Evolutionary conservation across 1,140 invertebrate genomes (phyloP).

Genomic region (Listronotus oregonensis): DNA sequence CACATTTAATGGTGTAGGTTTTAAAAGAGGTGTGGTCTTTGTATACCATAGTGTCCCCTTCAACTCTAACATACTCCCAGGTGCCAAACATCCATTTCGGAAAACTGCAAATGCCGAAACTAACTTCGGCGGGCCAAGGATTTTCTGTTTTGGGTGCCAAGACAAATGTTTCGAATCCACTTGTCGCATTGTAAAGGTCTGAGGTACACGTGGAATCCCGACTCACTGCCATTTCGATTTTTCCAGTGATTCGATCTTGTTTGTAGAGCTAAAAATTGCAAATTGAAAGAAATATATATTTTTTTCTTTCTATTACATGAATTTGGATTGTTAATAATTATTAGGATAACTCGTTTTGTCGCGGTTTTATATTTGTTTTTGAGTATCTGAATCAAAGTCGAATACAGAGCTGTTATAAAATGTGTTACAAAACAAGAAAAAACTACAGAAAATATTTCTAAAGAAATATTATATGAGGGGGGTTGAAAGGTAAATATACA

Average conservation of each 20-base stretch:
- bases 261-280: slow-evolving; percentile 63
- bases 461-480: too few species aligned
- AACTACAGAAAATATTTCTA: too few species aligned
- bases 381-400: too few species aligned
- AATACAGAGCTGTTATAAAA: too few species aligned
- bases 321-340: too few species aligned
- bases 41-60: slow-evolving; percentile 66
- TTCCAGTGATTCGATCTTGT: slow-evolving; percentile 62
- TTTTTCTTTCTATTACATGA: too few species aligned
- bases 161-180: slow-evolving; percentile 66
- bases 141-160: slow-evolving; percentile 56
- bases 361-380: too few species aligned
- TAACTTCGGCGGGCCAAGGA: slow-evolving; percentile 53
- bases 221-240: slow-evolving; percentile 68
- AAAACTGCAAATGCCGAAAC: slow-evolving; percentile 58
- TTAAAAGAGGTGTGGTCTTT: slow-evolving; percentile 69
- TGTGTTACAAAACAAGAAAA: too few species aligned
- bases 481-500: too few species aligned
- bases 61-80: slow-evolving; percentile 68
- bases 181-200: slow-evolving; percentile 63
- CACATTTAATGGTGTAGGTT: slow-evolving; percentile 67
- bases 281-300: too few species aligned
- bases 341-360: too few species aligned
- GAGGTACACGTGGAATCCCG: slow-evolving; percentile 70
- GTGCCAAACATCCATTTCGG: slow-evolving; percentile 70